Base-by-base conservation (phyloP, 2,888 invertebrate genomes). In the Eugnorisma glareosa region DNA sequence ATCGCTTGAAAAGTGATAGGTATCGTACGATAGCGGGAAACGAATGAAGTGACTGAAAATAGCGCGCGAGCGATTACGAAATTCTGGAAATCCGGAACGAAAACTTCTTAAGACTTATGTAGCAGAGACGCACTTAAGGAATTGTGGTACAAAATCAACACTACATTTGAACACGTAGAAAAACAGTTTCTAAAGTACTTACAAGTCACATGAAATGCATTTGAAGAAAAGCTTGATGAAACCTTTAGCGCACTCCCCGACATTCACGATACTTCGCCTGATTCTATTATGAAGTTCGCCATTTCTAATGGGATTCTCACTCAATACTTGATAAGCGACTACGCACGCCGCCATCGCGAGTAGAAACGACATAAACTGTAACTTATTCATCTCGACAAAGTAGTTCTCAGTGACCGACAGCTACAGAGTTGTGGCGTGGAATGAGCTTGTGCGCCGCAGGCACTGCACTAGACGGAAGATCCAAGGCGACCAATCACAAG, bases 121-220 rank as follows among this genome's bases (percentile, higher is more conserved):
- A 10, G 35, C 3, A n/a, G n/a, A n/a, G n/a, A n/a, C n/a, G n/a
- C n/a, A n/a, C 1, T 43, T 18, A 21, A 11, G 54, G n/a, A 13
- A 13, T 48, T 48, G 8, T 48, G 0, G 2, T 21, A 8, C 21
- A 48, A n/a, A 24, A 48, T 24, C 8, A 48, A 24, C 8, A 2
- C 21, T 6, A 48, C 48, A 48, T 24, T 48, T n/a, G 1, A 28
- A 54, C n/a, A 37, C 31, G 24, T 24, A 18, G 7, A 7, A n/a
- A 28, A 45, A 37, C 15, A 64, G 18, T 72, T 28, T 1, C 31
- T 51, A 69, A 59, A 59, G 8, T 15, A 75, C 75, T 75, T 48
- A 75, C 75, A n/a, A 4, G 2, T 59, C 48, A 51, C 73, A 75
- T 11, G 21, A 31, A 21, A 73, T 31, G 40, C 75, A 73, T n/a